Evolutionary conservation across 1,140 invertebrate genomes (phyloP).

Genomic region (Neodiprion fabricii): DNA sequence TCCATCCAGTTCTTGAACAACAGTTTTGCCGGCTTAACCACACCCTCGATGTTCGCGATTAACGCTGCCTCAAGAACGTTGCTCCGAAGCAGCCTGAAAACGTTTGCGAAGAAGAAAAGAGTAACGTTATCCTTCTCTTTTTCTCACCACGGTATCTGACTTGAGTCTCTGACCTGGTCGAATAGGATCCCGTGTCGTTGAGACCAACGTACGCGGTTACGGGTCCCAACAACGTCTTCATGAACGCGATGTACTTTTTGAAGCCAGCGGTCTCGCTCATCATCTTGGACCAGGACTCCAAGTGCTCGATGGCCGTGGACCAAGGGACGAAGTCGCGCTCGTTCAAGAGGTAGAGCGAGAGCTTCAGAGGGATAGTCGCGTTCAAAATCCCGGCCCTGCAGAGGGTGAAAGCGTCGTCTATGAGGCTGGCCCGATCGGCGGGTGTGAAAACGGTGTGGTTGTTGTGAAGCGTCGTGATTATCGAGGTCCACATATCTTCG

Average conservation of each 20-base stretch:
- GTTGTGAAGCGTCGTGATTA: conserved; percentile 72
- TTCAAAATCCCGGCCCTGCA: conserved; percentile 77
- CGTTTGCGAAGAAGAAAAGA: conserved; percentile 3
- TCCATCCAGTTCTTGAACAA: conserved; percentile 74
- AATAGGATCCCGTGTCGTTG: conserved; percentile 71
- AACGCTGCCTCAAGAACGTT: conserved; percentile 68
- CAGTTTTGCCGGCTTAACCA: conserved; percentile 68
- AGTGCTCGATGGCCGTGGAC: conserved; percentile 74
- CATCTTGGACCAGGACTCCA: conserved; percentile 72
- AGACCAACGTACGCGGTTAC: conserved; percentile 70
- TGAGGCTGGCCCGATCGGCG: conserved; percentile 75
- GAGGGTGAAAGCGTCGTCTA: conserved; percentile 80
- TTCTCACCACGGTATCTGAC: conserved; percentile 26
- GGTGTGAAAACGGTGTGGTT: conserved; percentile 75
- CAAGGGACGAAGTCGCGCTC: conserved; percentile 80
- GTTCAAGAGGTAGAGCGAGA: conserved; percentile 74
- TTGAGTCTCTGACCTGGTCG: conserved; percentile 65
- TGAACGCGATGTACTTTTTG: conserved; percentile 69
- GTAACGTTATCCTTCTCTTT: too few relatives aligned
- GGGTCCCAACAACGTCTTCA: conserved; percentile 67
- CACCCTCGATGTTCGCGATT: conserved; percentile 67
- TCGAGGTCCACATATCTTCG: conserved; percentile 74
- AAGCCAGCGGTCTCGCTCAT: conserved; percentile 72
- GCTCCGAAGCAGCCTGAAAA: conserved; percentile 64
- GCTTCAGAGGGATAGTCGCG: conserved; percentile 70